Evolutionary conservation across 2,113 vertebrate species (phyloP).

Genomic region (Crocuta crocuta): DNA sequence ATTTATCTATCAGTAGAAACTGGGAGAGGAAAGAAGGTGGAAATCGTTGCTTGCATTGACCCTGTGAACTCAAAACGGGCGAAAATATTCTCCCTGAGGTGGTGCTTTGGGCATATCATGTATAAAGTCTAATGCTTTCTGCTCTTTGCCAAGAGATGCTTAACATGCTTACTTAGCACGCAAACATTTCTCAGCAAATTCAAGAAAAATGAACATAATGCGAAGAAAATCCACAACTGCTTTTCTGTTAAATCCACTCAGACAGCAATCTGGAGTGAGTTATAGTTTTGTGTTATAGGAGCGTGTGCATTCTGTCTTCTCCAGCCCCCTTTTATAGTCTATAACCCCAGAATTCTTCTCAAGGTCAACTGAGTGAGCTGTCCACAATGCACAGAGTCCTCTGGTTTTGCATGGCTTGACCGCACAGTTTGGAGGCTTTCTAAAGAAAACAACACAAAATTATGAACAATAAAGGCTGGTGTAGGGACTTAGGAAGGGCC

Average conservation of each 20-base stretch:
- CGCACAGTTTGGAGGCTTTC: background rate
- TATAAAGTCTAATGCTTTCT: background rate
- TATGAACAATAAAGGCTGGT: no score
- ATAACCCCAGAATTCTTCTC: background rate
- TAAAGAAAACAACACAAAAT: background rate
- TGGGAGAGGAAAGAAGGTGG: background rate
- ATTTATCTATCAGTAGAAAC: background rate
- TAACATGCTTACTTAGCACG: background rate
- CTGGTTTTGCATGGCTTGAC: background rate
- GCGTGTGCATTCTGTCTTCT: background rate
- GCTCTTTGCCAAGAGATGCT: background rate
- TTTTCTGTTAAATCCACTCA: background rate
- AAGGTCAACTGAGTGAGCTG: background rate
- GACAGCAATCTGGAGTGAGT: background rate
- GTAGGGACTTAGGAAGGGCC: background rate
- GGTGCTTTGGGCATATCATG: background rate
- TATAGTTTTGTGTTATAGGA: background rate
- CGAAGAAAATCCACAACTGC: background rate
- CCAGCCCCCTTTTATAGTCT: rapidly evolving
- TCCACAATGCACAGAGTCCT: background rate
- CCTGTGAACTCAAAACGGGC: background rate
- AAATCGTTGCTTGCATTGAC: rapidly evolving
- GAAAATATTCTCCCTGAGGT: background rate
- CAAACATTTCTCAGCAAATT: background rate
- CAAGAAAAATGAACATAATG: background rate